Conservation (phyloP, 2,888 invertebrate species). For the Drosophila paranaensis region DNA sequence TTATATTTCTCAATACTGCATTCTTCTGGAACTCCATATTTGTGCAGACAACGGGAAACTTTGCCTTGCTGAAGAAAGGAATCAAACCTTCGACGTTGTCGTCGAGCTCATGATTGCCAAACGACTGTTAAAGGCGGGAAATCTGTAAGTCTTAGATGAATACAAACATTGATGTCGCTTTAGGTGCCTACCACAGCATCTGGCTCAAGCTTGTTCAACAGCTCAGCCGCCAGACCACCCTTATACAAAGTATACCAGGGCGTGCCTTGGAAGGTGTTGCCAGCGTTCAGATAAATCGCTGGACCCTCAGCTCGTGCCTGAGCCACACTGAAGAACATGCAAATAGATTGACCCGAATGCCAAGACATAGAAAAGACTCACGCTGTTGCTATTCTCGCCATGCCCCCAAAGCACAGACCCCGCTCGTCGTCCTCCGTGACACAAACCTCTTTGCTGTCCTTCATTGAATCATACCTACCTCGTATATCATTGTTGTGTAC, state of each 20-base stretch:
- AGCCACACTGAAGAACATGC: constrained; percentile 22
- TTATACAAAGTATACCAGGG: constrained; percentile 93
- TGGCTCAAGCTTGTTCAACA: constrained; percentile 90
- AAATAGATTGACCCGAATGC: neutral
- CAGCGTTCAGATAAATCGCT: constrained; percentile 91
- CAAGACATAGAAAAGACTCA: constrained; percentile 34
- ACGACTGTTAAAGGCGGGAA: neutral
- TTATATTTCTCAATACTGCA: constrained; percentile 80
- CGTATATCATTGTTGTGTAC: constrained; percentile 96
- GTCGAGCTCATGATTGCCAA: constrained; percentile 4
- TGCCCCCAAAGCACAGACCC: constrained; percentile 92
- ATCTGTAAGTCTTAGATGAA: neutral
- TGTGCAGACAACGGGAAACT: constrained; percentile 86
- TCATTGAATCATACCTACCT: constrained; percentile 91
- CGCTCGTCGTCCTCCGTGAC: constrained; percentile 85
- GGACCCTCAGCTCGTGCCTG: constrained; percentile 17
- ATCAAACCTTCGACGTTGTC: constrained; percentile 11
- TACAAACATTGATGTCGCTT: too few relatives aligned
- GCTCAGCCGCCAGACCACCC: constrained; percentile 90
- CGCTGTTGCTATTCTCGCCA: constrained; percentile 88
- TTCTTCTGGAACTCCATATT: constrained; percentile 87
- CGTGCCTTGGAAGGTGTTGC: constrained; percentile 94
- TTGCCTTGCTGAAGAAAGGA: neutral
- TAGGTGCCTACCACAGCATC: constrained; percentile 90
- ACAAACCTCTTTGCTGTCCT: constrained; percentile 87